These are phyloP conservation scores for Orthonevra nobilis DNA, from an alignment of 2,888 invertebrate genomes.

Conservation along the genomic window DNA sequence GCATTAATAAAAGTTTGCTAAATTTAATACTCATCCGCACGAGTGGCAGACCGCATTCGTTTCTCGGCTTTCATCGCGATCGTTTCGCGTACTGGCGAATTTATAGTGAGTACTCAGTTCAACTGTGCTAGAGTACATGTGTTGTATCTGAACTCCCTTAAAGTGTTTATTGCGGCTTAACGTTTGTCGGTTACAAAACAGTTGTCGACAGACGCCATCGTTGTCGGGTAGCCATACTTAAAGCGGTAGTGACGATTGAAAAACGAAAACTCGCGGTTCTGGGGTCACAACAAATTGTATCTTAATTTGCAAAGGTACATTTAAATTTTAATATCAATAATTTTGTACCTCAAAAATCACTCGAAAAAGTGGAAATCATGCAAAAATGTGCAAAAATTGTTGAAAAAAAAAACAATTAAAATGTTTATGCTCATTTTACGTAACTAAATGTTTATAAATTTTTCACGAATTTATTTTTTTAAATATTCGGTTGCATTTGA, in stretches of 20 bases:
- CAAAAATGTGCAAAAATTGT: no score
- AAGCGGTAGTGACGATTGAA: neutral
- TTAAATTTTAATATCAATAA: no score
- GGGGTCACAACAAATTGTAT: neutral
- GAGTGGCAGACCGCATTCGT: slow-evolving; percentile 63
- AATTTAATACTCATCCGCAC: slow-evolving; percentile 60
- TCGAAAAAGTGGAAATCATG: no score
- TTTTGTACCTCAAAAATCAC: no score
- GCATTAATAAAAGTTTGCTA: slow-evolving; percentile 24
- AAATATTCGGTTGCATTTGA: no score
- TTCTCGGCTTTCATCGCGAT: slow-evolving; percentile 52
- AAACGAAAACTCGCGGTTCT: slow-evolving; percentile 23
- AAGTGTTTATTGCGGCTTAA: slow-evolving; percentile 29
- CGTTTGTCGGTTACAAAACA: slow-evolving; percentile 25
- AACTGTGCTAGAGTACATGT: slow-evolving; percentile 9
- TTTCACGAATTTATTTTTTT: no score
- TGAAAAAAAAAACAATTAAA: no score
- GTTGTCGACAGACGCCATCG: slow-evolving; percentile 1
- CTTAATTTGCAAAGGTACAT: neutral
- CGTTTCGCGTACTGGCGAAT: slow-evolving; percentile 35
- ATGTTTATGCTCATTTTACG: no score
- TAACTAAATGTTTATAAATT: no score
- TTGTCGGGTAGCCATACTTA: neutral
- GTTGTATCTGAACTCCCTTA: slow-evolving; percentile 32
- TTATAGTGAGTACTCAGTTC: slow-evolving; percentile 10